A percentile compares a stretch with the other conserved stretches of the same genome.
Conservation (phyloP, 2,113 vertebrate species). For the Paracanthobrama guichenoti region DNA sequence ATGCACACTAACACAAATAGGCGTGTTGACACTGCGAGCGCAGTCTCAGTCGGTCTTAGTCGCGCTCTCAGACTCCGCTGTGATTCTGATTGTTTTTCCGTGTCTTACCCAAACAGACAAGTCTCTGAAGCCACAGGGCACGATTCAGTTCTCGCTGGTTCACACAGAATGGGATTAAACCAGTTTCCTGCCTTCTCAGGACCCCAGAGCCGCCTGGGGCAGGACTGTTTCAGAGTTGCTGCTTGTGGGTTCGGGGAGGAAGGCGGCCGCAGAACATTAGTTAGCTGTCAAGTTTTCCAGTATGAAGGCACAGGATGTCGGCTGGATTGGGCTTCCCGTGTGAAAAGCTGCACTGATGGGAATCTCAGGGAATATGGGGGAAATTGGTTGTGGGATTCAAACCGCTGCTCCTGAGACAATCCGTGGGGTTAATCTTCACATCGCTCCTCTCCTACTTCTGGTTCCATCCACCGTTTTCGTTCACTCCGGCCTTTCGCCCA, state of each 20-base stretch:
- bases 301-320: slow-evolving; percentile 29
- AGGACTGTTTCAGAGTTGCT: slow-evolving; percentile 24
- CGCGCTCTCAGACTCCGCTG: not conserved
- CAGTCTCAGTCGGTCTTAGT: not conserved
- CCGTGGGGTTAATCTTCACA: slow-evolving; percentile 43
- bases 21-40: slow-evolving; percentile 19
- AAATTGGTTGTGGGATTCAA: slow-evolving; percentile 28
- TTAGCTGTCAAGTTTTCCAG: slow-evolving; percentile 38
- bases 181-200: slow-evolving; percentile 43
- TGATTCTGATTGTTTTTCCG: slow-evolving; percentile 37
- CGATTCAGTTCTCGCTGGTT: slow-evolving; percentile 17
- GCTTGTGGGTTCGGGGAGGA: slow-evolving; percentile 7
- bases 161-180: slow-evolving; percentile 44
- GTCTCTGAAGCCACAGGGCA: slow-evolving; percentile 34
- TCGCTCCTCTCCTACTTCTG: slow-evolving; percentile 44
- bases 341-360: slow-evolving; percentile 37
- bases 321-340: slow-evolving; percentile 40
- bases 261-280: slow-evolving; percentile 18
- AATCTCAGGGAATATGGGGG: slow-evolving; percentile 39
- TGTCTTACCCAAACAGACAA: slow-evolving; percentile 35
- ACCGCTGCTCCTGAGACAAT: slow-evolving; percentile 23
- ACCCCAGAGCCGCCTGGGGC: slow-evolving; percentile 36
- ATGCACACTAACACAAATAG: slow-evolving; percentile 29
- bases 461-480: not conserved
- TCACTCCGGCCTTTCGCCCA: not conserved